Percentiles rank a stretch among this genome's conserved stretches.
These are phyloP conservation scores for Gnathochromis pfefferi DNA, from an alignment of 2,113 vertebrate genomes.

Conservation along the genomic window DNA sequence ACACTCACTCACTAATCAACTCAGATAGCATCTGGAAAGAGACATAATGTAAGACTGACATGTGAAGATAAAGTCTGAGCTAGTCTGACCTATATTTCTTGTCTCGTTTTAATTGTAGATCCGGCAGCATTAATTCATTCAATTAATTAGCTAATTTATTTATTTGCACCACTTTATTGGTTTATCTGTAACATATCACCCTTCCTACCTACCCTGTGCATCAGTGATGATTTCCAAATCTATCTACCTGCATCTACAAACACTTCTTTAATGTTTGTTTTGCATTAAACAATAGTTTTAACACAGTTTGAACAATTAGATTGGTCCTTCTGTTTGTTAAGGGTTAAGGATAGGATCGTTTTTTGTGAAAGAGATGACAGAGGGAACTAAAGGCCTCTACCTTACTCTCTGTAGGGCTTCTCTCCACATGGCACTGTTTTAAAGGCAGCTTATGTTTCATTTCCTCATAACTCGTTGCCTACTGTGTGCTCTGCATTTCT, in stretches of 20 bases:
- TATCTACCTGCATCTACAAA: background rate
- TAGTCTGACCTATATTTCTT: background rate
- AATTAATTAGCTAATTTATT: background rate
- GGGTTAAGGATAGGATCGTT: background rate
- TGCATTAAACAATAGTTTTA: background rate
- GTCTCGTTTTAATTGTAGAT: background rate
- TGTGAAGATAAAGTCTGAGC: background rate
- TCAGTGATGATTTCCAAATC: background rate
- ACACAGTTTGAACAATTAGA: background rate
- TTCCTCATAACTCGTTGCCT: slow-evolving; percentile 28
- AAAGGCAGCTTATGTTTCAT: slow-evolving; percentile 39
- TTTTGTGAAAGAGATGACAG: slow-evolving; percentile 6
- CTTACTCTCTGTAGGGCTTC: background rate
- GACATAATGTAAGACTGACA: background rate
- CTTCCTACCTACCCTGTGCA: background rate
- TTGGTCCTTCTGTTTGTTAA: background rate
- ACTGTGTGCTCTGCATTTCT: background rate
- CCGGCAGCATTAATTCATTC: background rate
- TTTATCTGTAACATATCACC: background rate
- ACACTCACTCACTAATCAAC: background rate
- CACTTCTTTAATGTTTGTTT: background rate
- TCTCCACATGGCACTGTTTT: slow-evolving; percentile 20
- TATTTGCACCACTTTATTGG: background rate
- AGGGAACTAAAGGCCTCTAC: background rate
- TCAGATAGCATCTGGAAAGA: background rate